Percentiles rank a stretch among this genome's conserved stretches.
Conservation (phyloP, 2,113 vertebrate species). For the Balaeniceps rex region DNA sequence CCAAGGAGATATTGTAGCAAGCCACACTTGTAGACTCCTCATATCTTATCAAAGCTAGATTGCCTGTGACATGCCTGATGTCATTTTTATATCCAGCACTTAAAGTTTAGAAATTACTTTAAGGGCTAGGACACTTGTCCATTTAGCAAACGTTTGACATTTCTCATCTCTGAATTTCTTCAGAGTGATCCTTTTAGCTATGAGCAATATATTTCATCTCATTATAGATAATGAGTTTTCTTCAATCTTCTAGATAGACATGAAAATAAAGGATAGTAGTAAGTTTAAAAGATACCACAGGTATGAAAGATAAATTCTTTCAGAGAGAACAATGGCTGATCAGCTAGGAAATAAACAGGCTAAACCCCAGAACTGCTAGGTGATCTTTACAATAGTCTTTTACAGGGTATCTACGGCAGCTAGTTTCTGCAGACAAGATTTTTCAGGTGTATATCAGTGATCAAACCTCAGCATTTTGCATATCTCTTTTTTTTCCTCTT, state of each 20-base stretch:
- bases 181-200: not conserved
- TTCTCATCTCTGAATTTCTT: not conserved
- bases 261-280: not conserved
- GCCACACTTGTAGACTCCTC: not conserved
- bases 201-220: not conserved
- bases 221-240: not conserved
- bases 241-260: not conserved
- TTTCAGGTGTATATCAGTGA: not conserved
- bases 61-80: not conserved
- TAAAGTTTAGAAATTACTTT: not conserved
- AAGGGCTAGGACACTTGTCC: not conserved
- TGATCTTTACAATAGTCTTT: not conserved
- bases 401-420: not conserved
- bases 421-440: not conserved
- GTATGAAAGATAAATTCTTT: not conserved
- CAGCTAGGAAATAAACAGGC: not conserved
- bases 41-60: not conserved
- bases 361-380: not conserved
- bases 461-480: not conserved
- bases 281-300: not conserved
- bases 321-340: not conserved
- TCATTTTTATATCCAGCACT: not conserved
- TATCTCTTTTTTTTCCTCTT: fast-evolving
- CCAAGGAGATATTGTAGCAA: not conserved
- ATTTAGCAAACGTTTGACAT: not conserved